Evolutionary conservation across 53 echinoderm and acorn worm genomes (phyloP).

Genomic region (Luidia sarsii): DNA sequence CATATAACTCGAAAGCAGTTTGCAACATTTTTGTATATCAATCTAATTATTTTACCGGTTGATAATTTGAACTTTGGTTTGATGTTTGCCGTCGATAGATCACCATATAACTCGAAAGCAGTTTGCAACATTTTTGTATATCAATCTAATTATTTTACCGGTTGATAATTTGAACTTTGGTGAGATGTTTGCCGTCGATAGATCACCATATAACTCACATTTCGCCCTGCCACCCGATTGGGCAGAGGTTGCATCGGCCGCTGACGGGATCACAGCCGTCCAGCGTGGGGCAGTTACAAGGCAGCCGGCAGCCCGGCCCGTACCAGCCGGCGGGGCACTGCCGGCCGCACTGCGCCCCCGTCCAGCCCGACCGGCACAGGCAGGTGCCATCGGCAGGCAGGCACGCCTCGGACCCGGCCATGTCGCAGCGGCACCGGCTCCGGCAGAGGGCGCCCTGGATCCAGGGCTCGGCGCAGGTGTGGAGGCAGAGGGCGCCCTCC

Average conservation of each 20-base stretch:
- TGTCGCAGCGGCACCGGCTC: slow-evolving; percentile 46
- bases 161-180: no score
- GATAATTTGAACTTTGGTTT: no score
- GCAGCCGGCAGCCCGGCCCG: slow-evolving; percentile 51
- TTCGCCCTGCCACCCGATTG: slow-evolving; percentile 70
- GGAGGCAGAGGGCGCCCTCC: slow-evolving; percentile 63
- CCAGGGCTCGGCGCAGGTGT: slow-evolving; percentile 47
- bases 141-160: no score
- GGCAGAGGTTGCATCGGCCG: slow-evolving; percentile 66
- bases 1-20: no score
- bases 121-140: no score
- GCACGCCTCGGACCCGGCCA: slow-evolving; percentile 27
- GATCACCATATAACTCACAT: slow-evolving; percentile 49
- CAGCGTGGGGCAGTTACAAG: slow-evolving; percentile 61
- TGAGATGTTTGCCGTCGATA: no score
- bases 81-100: no score
- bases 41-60: no score
- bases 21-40: no score
- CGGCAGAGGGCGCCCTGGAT: slow-evolving; percentile 53
- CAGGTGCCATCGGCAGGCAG: slow-evolving; percentile 49
- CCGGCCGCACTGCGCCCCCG: slow-evolving; percentile 45
- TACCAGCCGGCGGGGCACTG: slow-evolving; percentile 47
- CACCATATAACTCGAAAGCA: no score
- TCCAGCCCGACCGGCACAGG: slow-evolving; percentile 62
- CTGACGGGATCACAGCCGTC: slow-evolving; percentile 52